A percentile compares a stretch with the other conserved stretches of the same genome.
Conservation (phyloP, 2,888 invertebrate genomes). For the Archaeoteleia sp. region DNA sequence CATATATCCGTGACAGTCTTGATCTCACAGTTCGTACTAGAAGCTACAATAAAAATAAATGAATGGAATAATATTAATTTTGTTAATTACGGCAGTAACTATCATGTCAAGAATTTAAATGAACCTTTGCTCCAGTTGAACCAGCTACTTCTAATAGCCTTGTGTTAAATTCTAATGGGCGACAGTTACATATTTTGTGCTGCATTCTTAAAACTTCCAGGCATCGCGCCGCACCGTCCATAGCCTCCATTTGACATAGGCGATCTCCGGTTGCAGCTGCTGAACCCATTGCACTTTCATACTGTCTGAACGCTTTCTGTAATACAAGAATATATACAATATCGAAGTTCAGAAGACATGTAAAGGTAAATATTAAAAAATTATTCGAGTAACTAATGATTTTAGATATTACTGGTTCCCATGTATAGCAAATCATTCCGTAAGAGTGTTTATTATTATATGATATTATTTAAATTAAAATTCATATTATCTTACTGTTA, state of each 20-base stretch:
- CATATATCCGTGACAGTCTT: conserved; percentile 87
- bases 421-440: no score
- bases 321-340: conserved; percentile 51
- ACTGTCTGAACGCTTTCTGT: conserved; percentile 85
- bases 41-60: conserved; percentile 76
- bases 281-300: conserved; percentile 90
- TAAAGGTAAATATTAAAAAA: no score
- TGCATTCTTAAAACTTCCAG: conserved; percentile 85
- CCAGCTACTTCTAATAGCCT: conserved; percentile 88
- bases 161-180: conserved; percentile 90
- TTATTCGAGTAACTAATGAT: no score
- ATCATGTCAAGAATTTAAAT: conserved; percentile 26
- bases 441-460: no score
- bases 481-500: no score
- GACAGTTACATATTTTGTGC: conserved; percentile 90
- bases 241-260: conserved; percentile 91
- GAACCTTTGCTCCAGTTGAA: conserved; percentile 89
- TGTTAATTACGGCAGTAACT: conserved; percentile 6
- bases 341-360: conserved; percentile 10
- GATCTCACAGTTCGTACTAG: conserved; percentile 86
- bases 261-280: conserved; percentile 88
- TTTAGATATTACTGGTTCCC: no score
- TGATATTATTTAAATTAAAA: no score
- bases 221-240: conserved; percentile 82
- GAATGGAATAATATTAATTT: no score